Base-by-base conservation (phyloP, 23 tunicate species). In the Oikopleura dioica region DNA sequence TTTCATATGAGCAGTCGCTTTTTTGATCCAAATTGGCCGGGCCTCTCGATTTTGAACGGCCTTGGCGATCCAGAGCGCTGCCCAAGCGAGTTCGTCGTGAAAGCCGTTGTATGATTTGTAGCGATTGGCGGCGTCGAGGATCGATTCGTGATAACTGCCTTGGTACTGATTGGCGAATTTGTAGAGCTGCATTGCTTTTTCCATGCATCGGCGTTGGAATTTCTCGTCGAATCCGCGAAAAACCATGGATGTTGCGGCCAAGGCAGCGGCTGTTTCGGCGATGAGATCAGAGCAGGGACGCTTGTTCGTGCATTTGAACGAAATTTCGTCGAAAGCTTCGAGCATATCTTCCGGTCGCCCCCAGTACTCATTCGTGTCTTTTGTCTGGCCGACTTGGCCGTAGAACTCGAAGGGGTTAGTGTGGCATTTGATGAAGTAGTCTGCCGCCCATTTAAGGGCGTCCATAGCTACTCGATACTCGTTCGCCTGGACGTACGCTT, bases 41-140 rank as follows among this genome's bases (percentile, higher is more conserved):
- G n/a, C n/a, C n/a, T n/a, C n/a, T 2, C 76, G 0, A 0, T 85
- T 69, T 1, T 55, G 77, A 24, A 92, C 85, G 1, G 87, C 87
- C 68, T 84, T 80, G 83, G 82, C 80, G 37, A 91, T 76, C 97
- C 97, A 91, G 0, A 75, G 51, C 33, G 94, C 92, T 0, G 87
- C 97, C 97, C 97, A 91, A 0, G 94, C 86, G 4, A 91, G 79
- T 51, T 91, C 97, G 69, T 91, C 97, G 76, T 69, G 80, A 44
- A 77, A 91, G 1, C 94, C 92, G 24, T 59, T 29, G 34, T 79
- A 77, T 35, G 80, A 77, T 38, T 37, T 24, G 12, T 75, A 29
- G 31, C 35, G 51, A 1, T 37, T 35, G 0, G 78, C 63, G 0
- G 92, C 92, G 38, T 79, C 80, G 35, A 78, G 55, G 28, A 89